A percentile compares a stretch with the other conserved stretches of the same genome.
Conservation (phyloP, 2,888 invertebrate species). For the Phaedon cochleariae region DNA sequence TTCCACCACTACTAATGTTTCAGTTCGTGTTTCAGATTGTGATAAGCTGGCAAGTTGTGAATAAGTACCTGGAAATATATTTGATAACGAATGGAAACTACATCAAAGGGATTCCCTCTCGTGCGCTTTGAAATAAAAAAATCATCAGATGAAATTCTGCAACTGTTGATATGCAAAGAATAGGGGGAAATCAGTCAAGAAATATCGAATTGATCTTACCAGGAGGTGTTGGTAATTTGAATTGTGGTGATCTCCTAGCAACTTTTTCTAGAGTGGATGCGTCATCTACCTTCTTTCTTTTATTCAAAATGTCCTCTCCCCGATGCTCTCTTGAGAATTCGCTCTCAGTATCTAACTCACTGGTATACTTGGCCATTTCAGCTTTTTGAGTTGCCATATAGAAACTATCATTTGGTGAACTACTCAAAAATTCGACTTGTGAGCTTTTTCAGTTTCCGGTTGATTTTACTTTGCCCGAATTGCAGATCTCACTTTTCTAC, state of each 20-base stretch:
- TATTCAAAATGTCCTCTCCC: conserved; percentile 5
- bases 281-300: background rate
- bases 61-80: too few species aligned
- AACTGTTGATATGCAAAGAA: too few species aligned
- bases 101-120: too few species aligned
- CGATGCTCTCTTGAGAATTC: conserved; percentile 9
- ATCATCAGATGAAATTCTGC: too few species aligned
- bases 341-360: conserved; percentile 4
- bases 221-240: conserved; percentile 10
- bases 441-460: conserved; percentile 10
- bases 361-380: conserved; percentile 10
- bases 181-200: background rate
- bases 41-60: background rate
- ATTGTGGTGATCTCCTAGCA: background rate
- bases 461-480: conserved; percentile 13
- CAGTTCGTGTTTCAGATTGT: background rate
- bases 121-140: too few species aligned
- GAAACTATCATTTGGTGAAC: conserved; percentile 22
- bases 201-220: background rate
- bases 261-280: background rate
- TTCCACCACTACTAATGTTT: background rate
- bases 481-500: conserved; percentile 19
- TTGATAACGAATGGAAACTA: too few species aligned
- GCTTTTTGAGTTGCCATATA: conserved; percentile 11
- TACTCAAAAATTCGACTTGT: conserved; percentile 19